These are phyloP conservation scores for Agrochola litura DNA, from an alignment of 2,888 invertebrate genomes.

Conservation along the genomic window DNA sequence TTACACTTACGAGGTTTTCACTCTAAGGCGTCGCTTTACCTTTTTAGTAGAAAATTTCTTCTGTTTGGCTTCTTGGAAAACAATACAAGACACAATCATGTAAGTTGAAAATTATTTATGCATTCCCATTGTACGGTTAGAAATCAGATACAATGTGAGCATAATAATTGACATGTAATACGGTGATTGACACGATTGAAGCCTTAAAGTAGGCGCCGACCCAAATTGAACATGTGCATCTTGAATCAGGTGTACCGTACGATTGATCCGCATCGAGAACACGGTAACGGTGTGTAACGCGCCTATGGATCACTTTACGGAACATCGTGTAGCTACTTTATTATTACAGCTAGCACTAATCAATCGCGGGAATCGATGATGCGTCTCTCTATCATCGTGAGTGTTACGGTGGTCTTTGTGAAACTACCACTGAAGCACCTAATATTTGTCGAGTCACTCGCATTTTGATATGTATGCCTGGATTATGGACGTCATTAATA, in stretches of 20 bases:
- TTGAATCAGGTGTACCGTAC: constrained; percentile 81
- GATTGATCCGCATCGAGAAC: constrained; percentile 81
- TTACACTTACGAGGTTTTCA: too few relatives aligned
- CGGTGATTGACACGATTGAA: constrained; percentile 54
- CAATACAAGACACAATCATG: constrained; percentile 29
- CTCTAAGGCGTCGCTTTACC: too few relatives aligned
- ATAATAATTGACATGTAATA: constrained; percentile 50
- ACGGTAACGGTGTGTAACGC: constrained; percentile 80
- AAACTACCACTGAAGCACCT: neutral
- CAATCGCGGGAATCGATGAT: constrained; percentile 38
- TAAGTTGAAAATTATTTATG: constrained; percentile 22
- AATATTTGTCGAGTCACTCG: neutral
- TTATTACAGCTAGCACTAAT: constrained; percentile 48
- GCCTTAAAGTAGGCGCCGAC: constrained; percentile 69
- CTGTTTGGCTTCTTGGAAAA: constrained; percentile 7
- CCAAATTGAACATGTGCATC: constrained; percentile 77
- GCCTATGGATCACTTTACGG: constrained; percentile 69
- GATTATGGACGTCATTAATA: neutral
- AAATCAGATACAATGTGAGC: constrained; percentile 44
- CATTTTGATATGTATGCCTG: neutral
- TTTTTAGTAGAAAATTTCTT: neutral
- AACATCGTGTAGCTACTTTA: constrained; percentile 64
- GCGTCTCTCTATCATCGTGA: constrained; percentile 18
- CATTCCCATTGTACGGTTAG: constrained; percentile 40
- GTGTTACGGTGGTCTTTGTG: constrained; percentile 25